Conservation (phyloP, 2,113 vertebrate species). For the Chunga burmeisteri region DNA sequence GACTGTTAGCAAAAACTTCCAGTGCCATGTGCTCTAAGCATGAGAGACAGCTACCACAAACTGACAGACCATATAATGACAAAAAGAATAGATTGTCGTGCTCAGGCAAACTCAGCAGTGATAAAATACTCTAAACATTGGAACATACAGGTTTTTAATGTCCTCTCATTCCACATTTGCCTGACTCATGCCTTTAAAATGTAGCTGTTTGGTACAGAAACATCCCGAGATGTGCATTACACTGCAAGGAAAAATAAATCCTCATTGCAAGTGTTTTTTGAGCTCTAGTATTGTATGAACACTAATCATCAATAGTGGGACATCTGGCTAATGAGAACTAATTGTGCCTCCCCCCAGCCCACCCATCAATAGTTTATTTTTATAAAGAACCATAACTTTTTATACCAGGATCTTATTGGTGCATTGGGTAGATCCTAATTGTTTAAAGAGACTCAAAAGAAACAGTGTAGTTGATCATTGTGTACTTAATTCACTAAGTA, state of each 20-base stretch:
- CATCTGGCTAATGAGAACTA: not conserved
- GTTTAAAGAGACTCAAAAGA: not conserved
- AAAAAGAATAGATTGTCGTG: not conserved
- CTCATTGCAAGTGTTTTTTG: not conserved
- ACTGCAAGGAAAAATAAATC: not conserved
- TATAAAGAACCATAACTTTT: not conserved
- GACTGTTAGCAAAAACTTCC: not conserved
- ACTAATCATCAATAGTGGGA: not conserved
- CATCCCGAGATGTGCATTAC: not conserved
- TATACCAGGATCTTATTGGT: not conserved
- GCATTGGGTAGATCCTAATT: not conserved
- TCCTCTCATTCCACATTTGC: not conserved
- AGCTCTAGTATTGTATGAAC: not conserved
- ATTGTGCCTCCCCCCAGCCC: not conserved
- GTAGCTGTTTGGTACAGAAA: not conserved
- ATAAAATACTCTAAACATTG: not conserved
- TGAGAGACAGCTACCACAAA: not conserved
- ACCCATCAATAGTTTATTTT: not conserved
- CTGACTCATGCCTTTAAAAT: not conserved
- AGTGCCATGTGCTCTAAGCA: not conserved
- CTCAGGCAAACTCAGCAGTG: not conserved
- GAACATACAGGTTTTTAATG: not conserved
- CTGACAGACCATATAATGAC: not conserved
- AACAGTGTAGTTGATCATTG: not conserved
- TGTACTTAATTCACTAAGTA: constrained; percentile 1